Percentiles rank a stretch among this genome's conserved stretches.
Evolutionary conservation across 2,113 vertebrate genomes (phyloP).

Genomic region (Toxotes chatareus): DNA sequence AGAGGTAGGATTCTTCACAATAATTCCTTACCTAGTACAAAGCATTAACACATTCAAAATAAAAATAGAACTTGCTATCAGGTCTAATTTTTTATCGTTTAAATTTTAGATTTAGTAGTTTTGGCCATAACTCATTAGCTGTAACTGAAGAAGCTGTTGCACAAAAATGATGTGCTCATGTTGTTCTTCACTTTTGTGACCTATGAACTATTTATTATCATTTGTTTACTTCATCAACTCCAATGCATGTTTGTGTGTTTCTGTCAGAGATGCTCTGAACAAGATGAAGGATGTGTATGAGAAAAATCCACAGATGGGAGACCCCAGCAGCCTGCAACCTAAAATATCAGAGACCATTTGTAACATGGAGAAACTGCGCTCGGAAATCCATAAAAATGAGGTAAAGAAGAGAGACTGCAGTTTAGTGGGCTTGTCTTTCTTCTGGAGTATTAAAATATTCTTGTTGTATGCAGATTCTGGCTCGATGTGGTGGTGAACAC

Average conservation of each 20-base stretch:
- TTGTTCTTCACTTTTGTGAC: too few relatives aligned
- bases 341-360: constrained; percentile 97
- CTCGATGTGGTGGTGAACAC: background rate
- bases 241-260: background rate
- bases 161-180: background rate
- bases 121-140: too few relatives aligned
- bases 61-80: too few relatives aligned
- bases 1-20: constrained; percentile 84
- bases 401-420: constrained; percentile 70
- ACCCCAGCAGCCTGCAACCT: constrained; percentile 94
- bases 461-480: background rate
- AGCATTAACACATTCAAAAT: background rate
- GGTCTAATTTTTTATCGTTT: too few relatives aligned
- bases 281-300: constrained; percentile 99
- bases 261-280: constrained; percentile 93
- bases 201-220: background rate
- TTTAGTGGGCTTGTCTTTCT: background rate
- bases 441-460: background rate
- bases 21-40: background rate
- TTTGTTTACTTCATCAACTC: background rate
- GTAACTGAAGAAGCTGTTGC: background rate
- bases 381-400: constrained; percentile 98
- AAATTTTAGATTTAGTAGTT: too few relatives aligned
- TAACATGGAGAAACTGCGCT: constrained; percentile 95
- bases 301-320: constrained; percentile 98